phyloP scores from a whole-genome alignment of 2,113 vertebrate species.

The Tiliqua scincoides region DNA sequence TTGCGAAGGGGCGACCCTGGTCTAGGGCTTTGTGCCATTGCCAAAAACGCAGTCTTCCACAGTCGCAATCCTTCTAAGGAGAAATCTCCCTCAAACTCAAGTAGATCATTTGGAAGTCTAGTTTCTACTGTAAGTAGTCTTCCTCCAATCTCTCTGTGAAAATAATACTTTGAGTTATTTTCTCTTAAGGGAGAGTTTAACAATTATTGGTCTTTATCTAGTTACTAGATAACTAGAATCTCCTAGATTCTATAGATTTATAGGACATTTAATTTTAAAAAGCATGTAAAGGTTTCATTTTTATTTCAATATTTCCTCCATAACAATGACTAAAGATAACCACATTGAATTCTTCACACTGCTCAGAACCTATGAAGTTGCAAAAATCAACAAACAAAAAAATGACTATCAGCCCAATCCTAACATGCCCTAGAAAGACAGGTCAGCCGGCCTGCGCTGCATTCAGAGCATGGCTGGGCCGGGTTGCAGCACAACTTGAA shows the following conservation, averaged over 20 bases:
- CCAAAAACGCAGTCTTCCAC: conserved; percentile 96
- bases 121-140: conserved; percentile 88
- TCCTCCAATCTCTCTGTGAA: conserved; percentile 91
- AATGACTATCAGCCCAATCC: too few relatives aligned
- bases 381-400: background rate
- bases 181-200: conserved; percentile 44
- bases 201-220: conserved; percentile 11
- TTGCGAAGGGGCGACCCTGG: conserved; percentile 75
- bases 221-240: too few relatives aligned
- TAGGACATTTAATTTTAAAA: background rate
- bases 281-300: background rate
- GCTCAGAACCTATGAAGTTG: background rate
- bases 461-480: too few relatives aligned
- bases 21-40: conserved; percentile 86
- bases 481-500: too few relatives aligned
- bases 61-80: conserved; percentile 91
- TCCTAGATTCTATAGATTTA: too few relatives aligned
- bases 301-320: background rate
- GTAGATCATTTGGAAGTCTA: conserved; percentile 86
- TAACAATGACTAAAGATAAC: background rate
- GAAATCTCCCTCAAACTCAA: conserved; percentile 93
- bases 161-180: conserved; percentile 61
- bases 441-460: too few relatives aligned
- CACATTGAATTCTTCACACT: background rate
- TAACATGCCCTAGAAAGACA: too few relatives aligned